A percentile compares a stretch with the other conserved stretches of the same genome.
These are phyloP conservation scores for Hydropsyche tenuis DNA, from an alignment of 1,140 invertebrate species.

Conservation along the genomic window DNA sequence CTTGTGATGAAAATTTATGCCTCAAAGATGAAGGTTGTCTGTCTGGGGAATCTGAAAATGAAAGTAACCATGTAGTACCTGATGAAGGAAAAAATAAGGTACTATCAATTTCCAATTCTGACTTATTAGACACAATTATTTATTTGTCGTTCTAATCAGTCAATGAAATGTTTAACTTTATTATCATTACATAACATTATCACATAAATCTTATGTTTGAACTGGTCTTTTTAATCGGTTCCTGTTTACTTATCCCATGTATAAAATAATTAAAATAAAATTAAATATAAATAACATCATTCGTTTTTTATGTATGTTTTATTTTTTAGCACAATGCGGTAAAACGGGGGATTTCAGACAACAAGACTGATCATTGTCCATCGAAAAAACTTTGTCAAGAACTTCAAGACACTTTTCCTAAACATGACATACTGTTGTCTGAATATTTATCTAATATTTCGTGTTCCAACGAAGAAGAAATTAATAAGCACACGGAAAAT, in stretches of 20 bases:
- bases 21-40: constrained; percentile 34
- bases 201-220: too few relatives aligned
- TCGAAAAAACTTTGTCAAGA: constrained; percentile 61
- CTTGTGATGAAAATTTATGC: neutral
- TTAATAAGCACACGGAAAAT: constrained; percentile 66
- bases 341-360: constrained; percentile 30
- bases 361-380: constrained; percentile 32
- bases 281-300: too few relatives aligned
- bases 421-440: constrained; percentile 65
- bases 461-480: constrained; percentile 64
- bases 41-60: constrained; percentile 43
- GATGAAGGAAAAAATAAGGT: constrained; percentile 12
- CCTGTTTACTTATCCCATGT: too few relatives aligned
- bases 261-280: too few relatives aligned
- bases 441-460: constrained; percentile 67
- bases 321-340: constrained; percentile 27
- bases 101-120: constrained; percentile 3
- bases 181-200: too few relatives aligned
- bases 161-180: too few relatives aligned
- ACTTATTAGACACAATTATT: neutral
- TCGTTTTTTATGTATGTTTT: constrained; percentile 6
- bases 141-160: too few relatives aligned
- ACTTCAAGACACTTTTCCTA: constrained; percentile 63
- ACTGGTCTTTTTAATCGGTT: too few relatives aligned
- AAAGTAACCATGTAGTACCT: constrained; percentile 23